Evolutionary conservation across 1,140 invertebrate species (phyloP).

Genomic region (Trissolcus basalis): DNA sequence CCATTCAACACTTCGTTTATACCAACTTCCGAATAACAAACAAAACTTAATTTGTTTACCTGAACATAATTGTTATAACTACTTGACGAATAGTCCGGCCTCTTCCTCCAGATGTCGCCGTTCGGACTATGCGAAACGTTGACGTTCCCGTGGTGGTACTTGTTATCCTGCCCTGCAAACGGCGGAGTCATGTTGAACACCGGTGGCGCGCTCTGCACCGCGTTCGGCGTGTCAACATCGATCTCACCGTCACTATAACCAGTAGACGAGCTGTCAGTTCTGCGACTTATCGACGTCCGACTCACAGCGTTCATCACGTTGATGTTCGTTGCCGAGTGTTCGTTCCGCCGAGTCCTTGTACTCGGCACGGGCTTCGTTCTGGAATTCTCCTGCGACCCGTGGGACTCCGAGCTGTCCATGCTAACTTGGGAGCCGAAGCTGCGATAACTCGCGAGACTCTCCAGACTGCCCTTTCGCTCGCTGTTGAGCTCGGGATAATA

Average conservation of each 20-base stretch:
- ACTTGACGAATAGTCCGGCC: slow-evolving; percentile 53
- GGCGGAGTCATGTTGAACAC: slow-evolving; percentile 67
- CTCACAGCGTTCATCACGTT: slow-evolving; percentile 61
- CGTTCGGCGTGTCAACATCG: slow-evolving; percentile 70
- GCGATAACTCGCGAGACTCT: slow-evolving; percentile 76
- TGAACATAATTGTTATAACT: slow-evolving; percentile 62
- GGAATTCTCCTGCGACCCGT: slow-evolving; percentile 69
- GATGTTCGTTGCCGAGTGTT: slow-evolving; percentile 63
- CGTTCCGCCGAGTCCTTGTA: slow-evolving; percentile 68
- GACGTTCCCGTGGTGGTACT: slow-evolving; percentile 58
- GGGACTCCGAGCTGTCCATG: slow-evolving; percentile 72
- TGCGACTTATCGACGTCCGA: slow-evolving; percentile 62
- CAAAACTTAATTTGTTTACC: slow-evolving; percentile 7
- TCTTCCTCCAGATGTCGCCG: slow-evolving; percentile 70
- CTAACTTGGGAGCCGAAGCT: slow-evolving; percentile 75
- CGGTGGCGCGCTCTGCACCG: slow-evolving; percentile 72
- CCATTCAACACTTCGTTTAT: no score
- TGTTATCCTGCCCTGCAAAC: slow-evolving; percentile 64
- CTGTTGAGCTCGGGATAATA: slow-evolving; percentile 65
- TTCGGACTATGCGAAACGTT: slow-evolving; percentile 66
- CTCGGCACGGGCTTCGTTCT: slow-evolving; percentile 68
- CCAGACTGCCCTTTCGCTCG: slow-evolving; percentile 77
- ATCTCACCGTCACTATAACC: slow-evolving; percentile 77
- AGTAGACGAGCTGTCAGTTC: slow-evolving; percentile 72
- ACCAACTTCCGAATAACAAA: no score